Percentiles rank a stretch among this genome's conserved stretches.
phyloP scores from a whole-genome alignment of 2,888 invertebrate species.

The Cantharis flavilabris region DNA sequence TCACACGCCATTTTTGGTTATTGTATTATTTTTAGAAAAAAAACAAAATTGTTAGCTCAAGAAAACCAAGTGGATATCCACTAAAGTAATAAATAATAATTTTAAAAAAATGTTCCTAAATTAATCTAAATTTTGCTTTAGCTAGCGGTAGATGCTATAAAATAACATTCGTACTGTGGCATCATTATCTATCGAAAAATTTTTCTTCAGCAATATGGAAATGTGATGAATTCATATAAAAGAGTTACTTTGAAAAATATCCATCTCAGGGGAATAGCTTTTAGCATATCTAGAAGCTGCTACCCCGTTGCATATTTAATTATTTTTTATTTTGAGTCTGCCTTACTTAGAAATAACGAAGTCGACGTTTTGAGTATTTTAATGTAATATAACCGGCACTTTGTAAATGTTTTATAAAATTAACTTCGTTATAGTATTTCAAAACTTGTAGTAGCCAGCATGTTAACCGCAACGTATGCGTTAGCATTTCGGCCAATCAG shows the following conservation, averaged over 20 bases:
- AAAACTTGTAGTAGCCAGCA: slow-evolving; percentile 20
- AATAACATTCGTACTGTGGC: slow-evolving; percentile 78
- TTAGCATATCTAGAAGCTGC: slow-evolving; percentile 70
- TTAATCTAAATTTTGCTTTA: slow-evolving; percentile 42
- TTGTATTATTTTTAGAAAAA: slow-evolving; percentile 71
- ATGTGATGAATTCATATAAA: slow-evolving; percentile 65
- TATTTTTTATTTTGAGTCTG: slow-evolving; percentile 74
- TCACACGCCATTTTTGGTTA: slow-evolving; percentile 72
- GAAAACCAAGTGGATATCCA: slow-evolving; percentile 69
- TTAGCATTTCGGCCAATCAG: neutral
- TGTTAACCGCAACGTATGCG: neutral
- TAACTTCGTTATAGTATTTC: neutral
- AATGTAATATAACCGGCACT: slow-evolving; percentile 66
- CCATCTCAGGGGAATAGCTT: slow-evolving; percentile 71
- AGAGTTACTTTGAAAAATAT: slow-evolving; percentile 62
- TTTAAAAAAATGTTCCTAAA: neutral
- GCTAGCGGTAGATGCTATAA: slow-evolving; percentile 78
- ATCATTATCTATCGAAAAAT: slow-evolving; percentile 71
- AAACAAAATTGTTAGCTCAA: slow-evolving; percentile 65
- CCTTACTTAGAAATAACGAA: slow-evolving; percentile 64
- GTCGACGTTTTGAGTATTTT: slow-evolving; percentile 66
- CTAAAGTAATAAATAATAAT: slow-evolving; percentile 62
- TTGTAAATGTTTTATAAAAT: neutral
- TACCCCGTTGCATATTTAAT: slow-evolving; percentile 74
- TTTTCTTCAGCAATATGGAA: slow-evolving; percentile 66